Conservation (phyloP, 2,888 invertebrate genomes). For the Lasioglossum zephyrum region DNA sequence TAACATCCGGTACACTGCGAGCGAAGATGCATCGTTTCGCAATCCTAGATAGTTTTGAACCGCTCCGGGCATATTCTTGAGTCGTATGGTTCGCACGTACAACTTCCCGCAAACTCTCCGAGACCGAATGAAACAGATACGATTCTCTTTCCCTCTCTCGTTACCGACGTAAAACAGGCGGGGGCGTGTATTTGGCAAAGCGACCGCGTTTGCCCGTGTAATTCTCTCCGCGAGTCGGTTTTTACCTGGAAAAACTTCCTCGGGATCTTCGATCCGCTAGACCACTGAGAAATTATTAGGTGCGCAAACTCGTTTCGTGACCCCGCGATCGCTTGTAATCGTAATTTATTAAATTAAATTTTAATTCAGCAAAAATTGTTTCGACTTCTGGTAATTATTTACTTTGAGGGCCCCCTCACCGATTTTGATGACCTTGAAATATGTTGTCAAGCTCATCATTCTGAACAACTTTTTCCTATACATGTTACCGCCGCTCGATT, state of each 20-base stretch:
- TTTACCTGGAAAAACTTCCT: background rate
- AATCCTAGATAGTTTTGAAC: conserved; percentile 32
- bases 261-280: background rate
- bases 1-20: conserved; percentile 22
- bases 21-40: conserved; percentile 50
- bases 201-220: background rate
- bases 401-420: too few relatives aligned
- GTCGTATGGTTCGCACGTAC: conserved; percentile 43
- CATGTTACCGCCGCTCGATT: too few relatives aligned
- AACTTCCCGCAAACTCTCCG: conserved; percentile 48
- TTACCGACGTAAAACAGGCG: background rate
- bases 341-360: too few relatives aligned
- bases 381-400: too few relatives aligned
- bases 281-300: background rate
- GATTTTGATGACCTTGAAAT: too few relatives aligned
- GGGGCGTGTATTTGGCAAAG: background rate
- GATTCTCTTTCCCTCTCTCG: background rate
- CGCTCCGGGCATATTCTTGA: conserved; percentile 26
- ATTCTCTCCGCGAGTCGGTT: background rate
- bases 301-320: too few relatives aligned
- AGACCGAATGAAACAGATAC: conserved; percentile 36
- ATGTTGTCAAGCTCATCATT: too few relatives aligned
- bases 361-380: too few relatives aligned
- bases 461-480: too few relatives aligned
- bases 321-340: too few relatives aligned